Evolutionary conservation across 2,797 vertebrate species (phyloP).

Genomic region (Phrynocephalus forsythii): DNA sequence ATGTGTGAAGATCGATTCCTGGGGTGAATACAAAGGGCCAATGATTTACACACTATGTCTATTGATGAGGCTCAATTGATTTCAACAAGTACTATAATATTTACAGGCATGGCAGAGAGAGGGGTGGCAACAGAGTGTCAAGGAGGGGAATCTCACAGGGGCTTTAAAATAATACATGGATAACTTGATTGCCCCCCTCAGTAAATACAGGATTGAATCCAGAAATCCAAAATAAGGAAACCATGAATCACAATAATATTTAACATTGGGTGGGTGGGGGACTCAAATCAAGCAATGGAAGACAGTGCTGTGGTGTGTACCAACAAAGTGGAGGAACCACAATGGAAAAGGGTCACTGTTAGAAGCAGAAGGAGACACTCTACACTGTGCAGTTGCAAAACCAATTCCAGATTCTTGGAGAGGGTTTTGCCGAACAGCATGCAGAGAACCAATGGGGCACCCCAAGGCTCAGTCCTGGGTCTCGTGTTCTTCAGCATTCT

Average conservation of each 20-base stretch:
- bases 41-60: slow-evolving; percentile 90
- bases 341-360: no score
- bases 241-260: neutral
- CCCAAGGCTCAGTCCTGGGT: no score
- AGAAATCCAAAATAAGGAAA: neutral
- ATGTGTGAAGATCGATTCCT: slow-evolving; percentile 98
- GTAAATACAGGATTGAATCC: neutral
- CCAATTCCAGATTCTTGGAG: no score
- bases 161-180: slow-evolving; percentile 11
- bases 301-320: no score
- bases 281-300: no score
- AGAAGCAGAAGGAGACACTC: no score
- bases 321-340: no score
- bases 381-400: no score
- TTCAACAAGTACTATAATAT: slow-evolving; percentile 83
- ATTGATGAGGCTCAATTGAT: slow-evolving; percentile 89
- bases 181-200: neutral
- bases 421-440: no score
- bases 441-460: no score
- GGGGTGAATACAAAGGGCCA: slow-evolving; percentile 76
- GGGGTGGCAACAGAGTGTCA: slow-evolving; percentile 49
- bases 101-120: slow-evolving; percentile 67
- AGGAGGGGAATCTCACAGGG: slow-evolving; percentile 23
- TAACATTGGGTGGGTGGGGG: no score
- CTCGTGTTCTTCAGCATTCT: no score